Evolutionary conservation across 2,113 vertebrate genomes (phyloP).

Genomic region (Peromyscus polionotus): DNA sequence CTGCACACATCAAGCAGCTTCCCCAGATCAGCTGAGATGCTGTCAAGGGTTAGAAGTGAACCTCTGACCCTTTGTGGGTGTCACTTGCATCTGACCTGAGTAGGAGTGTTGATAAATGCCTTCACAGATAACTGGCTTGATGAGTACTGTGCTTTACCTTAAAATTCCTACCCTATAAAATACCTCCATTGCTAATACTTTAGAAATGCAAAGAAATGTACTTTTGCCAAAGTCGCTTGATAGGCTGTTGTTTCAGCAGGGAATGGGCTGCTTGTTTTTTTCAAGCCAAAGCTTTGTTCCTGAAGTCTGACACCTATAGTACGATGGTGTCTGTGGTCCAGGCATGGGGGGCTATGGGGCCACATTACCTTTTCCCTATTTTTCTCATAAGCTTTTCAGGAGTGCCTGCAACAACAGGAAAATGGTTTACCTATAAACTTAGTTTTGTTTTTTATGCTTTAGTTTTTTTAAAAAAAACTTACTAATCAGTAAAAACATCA

Average conservation of each 20-base stretch:
- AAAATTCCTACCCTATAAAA: conserved; percentile 22
- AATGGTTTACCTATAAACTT: conserved; percentile 30
- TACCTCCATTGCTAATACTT: conserved; percentile 43
- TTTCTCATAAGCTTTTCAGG: neutral
- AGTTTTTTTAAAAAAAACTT: neutral
- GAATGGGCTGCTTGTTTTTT: neutral
- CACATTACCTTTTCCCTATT: neutral
- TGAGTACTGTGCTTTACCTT: neutral
- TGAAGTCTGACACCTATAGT: conserved; percentile 27
- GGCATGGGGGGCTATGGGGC: neutral
- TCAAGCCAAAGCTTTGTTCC: neutral
- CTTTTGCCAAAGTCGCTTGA: neutral
- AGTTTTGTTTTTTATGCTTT: neutral
- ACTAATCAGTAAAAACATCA: neutral
- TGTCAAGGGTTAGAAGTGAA: conserved; percentile 29
- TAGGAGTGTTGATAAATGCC: conserved; percentile 2
- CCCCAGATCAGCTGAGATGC: neutral
- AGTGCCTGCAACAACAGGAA: neutral
- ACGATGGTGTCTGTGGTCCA: neutral
- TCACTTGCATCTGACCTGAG: conserved; percentile 46
- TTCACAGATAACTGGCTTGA: neutral
- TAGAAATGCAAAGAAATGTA: neutral
- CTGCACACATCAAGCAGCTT: conserved; percentile 30
- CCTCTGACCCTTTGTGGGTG: neutral
- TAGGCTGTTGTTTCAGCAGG: neutral